Evolutionary conservation across 2,888 invertebrate genomes (phyloP).

Genomic region (Brachyopa scutellaris): DNA sequence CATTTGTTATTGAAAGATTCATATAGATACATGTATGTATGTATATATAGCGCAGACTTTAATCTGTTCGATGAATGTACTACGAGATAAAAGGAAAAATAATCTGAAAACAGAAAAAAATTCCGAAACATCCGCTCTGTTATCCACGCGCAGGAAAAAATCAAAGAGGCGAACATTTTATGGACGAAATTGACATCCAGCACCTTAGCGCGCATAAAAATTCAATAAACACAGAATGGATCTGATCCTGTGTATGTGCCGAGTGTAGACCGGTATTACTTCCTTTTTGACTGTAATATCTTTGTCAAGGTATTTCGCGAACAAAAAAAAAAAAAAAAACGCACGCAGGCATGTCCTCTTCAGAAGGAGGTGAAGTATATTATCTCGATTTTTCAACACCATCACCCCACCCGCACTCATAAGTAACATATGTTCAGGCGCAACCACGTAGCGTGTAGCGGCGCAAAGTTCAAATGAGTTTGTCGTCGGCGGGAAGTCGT

Average conservation of each 20-base stretch:
- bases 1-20: too few species aligned
- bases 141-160: neutral
- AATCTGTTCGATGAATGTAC: neutral
- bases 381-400: conserved; percentile 7
- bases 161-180: conserved; percentile 19
- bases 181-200: conserved; percentile 18
- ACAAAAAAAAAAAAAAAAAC: too few species aligned
- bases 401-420: neutral
- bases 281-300: conserved; percentile 38
- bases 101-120: neutral
- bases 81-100: neutral
- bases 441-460: conserved; percentile 8
- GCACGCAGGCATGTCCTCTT: too few species aligned
- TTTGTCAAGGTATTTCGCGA: conserved; percentile 18
- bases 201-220: conserved; percentile 41
- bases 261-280: conserved; percentile 30
- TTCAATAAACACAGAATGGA: conserved; percentile 32
- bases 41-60: too few species aligned
- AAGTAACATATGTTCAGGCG: conserved; percentile 29
- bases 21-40: too few species aligned
- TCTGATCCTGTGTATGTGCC: conserved; percentile 6
- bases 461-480: conserved; percentile 47
- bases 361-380: conserved; percentile 13
- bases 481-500: conserved; percentile 30
- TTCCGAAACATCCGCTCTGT: neutral